Conservation (phyloP, 2,888 invertebrate species). For the Plagodis pulveraria region DNA sequence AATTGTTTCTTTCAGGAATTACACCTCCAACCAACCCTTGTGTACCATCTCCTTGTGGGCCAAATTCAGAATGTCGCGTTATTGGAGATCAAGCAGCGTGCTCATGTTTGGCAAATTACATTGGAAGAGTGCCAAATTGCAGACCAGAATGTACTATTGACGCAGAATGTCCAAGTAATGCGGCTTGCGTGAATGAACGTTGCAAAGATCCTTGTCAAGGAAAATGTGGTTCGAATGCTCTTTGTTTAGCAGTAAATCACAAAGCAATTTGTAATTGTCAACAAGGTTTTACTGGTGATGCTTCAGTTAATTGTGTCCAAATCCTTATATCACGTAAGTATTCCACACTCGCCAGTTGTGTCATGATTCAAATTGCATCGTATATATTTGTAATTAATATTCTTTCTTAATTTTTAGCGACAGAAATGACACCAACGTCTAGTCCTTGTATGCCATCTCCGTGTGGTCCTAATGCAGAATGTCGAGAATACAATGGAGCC, state of each 20-base stretch:
- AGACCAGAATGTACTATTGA: conserved; percentile 92
- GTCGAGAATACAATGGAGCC: conserved; percentile 92
- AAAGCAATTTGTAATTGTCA: conserved; percentile 92
- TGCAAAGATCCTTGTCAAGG: conserved; percentile 94
- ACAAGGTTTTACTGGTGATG: conserved; percentile 93
- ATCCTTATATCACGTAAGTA: conserved; percentile 75
- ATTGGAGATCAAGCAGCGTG: conserved; percentile 94
- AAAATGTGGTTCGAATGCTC: conserved; percentile 90
- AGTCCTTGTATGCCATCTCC: conserved; percentile 93
- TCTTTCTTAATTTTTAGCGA: conserved; percentile 63
- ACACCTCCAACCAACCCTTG: conserved; percentile 86
- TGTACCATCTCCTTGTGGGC: conserved; percentile 92
- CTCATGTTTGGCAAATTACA: conserved; percentile 91
- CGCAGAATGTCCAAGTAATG: conserved; percentile 92
- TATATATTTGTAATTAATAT: conserved; percentile 1
- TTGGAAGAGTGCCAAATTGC: conserved; percentile 94
- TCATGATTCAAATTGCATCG: too few relatives aligned
- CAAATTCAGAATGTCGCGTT: conserved; percentile 92
- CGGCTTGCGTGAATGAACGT: conserved; percentile 92
- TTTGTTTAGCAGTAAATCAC: conserved; percentile 94
- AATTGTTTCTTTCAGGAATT: conserved; percentile 43
- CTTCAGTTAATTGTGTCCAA: conserved; percentile 87
- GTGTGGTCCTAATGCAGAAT: conserved; percentile 94
- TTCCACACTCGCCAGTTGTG: not conserved
- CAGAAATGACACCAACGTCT: conserved; percentile 86